phyloP scores from a whole-genome alignment of 2,113 vertebrate species.

The Pholis gunnellus region DNA sequence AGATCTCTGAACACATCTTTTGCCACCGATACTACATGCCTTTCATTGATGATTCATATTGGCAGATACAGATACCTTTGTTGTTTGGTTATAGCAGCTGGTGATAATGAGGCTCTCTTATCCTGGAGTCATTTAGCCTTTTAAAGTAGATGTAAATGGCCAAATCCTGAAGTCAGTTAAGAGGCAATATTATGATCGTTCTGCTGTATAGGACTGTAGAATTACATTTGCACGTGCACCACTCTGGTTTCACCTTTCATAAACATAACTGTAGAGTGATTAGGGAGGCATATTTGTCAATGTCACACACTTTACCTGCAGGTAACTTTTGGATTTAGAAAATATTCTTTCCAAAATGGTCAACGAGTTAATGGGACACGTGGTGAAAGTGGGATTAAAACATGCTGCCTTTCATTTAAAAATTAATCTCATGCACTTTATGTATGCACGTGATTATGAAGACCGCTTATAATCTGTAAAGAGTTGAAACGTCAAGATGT shows the following conservation, averaged over 20 bases:
- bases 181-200: constrained; percentile 25
- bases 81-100: no score
- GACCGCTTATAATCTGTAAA: neutral
- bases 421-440: constrained; percentile 5
- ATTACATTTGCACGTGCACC: constrained; percentile 20
- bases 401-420: constrained; percentile 4
- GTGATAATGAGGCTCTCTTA: constrained; percentile 27
- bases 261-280: constrained; percentile 23
- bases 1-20: no score
- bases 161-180: constrained; percentile 25
- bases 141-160: constrained; percentile 35
- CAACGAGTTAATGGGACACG: constrained; percentile 21
- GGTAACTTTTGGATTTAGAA: constrained; percentile 38
- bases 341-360: constrained; percentile 23
- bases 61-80: no score
- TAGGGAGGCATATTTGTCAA: constrained; percentile 26
- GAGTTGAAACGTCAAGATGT: constrained; percentile 1
- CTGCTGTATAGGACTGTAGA: constrained; percentile 5
- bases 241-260: constrained; percentile 11
- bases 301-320: constrained; percentile 41
- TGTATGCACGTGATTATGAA: constrained; percentile 23
- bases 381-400: constrained; percentile 44
- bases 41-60: no score
- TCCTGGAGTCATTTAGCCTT: constrained; percentile 26
- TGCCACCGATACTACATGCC: no score